Percentiles rank a stretch among this genome's conserved stretches.
These are phyloP conservation scores for Drosophila paulistorum DNA, from an alignment of 1,140 invertebrate species.

Conservation along the genomic window DNA sequence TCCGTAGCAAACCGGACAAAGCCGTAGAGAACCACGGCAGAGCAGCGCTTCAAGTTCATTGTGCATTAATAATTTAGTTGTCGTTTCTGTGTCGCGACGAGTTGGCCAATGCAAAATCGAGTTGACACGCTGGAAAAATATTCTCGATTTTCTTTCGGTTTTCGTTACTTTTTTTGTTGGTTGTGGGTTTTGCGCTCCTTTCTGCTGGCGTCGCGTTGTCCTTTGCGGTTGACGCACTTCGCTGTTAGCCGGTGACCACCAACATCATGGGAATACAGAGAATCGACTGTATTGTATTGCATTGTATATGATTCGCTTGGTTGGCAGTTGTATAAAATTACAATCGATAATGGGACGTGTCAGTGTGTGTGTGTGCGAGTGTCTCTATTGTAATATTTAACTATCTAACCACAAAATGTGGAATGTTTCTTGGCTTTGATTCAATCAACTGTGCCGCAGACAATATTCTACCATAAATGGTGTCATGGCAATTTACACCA, in stretches of 20 bases:
- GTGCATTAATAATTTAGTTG: constrained; percentile 79
- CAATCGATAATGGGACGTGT: constrained; percentile 18
- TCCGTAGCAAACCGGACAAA: background rate
- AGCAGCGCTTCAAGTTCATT: constrained; percentile 69
- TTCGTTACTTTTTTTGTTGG: too few species aligned
- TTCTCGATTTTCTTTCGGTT: constrained; percentile 29
- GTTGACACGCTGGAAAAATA: constrained; percentile 49
- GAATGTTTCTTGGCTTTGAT: constrained; percentile 16
- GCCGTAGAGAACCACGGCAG: constrained; percentile 2
- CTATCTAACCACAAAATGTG: constrained; percentile 2
- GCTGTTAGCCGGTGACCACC: constrained; percentile 34
- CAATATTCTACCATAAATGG: constrained; percentile 5
- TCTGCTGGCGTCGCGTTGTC: constrained; percentile 40
- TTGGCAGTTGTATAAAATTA: constrained; percentile 30
- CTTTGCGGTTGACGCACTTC: constrained; percentile 43
- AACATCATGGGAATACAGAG: constrained; percentile 45
- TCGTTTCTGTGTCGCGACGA: constrained; percentile 48
- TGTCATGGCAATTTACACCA: constrained; percentile 5
- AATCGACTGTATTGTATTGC: background rate
- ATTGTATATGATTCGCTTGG: constrained; percentile 43
- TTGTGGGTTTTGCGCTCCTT: constrained; percentile 9
- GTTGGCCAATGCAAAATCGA: constrained; percentile 39
- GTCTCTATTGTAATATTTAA: constrained; percentile 8
- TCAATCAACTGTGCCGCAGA: constrained; percentile 12
- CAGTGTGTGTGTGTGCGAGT: constrained; percentile 1